Conservation (phyloP, 2,888 invertebrate genomes). For the Thymelicus sylvestris region DNA sequence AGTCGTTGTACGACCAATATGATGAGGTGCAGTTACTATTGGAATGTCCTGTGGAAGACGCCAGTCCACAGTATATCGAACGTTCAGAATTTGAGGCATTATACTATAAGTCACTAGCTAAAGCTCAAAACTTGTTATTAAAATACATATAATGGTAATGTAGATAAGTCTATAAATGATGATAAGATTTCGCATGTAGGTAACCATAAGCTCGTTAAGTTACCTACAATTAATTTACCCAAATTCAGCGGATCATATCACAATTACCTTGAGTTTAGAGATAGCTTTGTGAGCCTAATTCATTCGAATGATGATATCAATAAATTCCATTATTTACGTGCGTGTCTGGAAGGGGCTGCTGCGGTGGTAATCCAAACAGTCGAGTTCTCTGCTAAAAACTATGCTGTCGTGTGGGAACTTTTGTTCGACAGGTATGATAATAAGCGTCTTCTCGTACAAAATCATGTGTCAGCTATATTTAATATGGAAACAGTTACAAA, state of each 20-base stretch:
- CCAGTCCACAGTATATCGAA: not conserved
- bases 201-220: not conserved
- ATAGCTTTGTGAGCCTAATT: slow-evolving; percentile 7
- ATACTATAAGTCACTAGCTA: not conserved
- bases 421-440: slow-evolving; percentile 1
- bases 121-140: not conserved
- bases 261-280: slow-evolving; percentile 9
- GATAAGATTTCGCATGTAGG: not conserved
- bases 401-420: not conserved
- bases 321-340: slow-evolving; percentile 5
- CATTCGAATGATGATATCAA: slow-evolving; percentile 5
- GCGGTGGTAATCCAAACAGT: slow-evolving; percentile 2
- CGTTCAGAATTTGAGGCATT: not conserved
- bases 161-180: not conserved
- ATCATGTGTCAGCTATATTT: slow-evolving; percentile 8
- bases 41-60: not conserved
- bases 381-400: slow-evolving; percentile 2
- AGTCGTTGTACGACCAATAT: not conserved
- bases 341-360: slow-evolving; percentile 5
- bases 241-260: slow-evolving; percentile 1
- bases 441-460: slow-evolving; percentile 7
- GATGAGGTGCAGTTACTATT: not conserved
- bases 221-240: slow-evolving; percentile 1
- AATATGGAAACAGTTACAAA: not conserved
- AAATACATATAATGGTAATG: not conserved